Evolutionary conservation across 2,888 invertebrate species (phyloP).

Genomic region (Mythimna impura): DNA sequence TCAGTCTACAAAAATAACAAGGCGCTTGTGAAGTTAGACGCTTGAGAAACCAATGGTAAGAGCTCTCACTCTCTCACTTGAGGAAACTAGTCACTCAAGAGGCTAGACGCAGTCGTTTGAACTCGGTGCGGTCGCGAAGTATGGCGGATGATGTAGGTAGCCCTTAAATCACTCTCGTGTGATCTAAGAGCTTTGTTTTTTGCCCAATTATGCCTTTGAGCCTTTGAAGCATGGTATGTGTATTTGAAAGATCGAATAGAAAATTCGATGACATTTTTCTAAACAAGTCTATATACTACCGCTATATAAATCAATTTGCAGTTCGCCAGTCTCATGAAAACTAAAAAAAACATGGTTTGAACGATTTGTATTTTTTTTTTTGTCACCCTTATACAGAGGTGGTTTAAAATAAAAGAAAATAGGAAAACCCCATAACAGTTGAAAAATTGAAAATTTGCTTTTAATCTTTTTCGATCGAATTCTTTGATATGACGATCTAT

Average conservation of each 20-base stretch:
- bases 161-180: conserved; percentile 39
- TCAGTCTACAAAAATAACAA: conserved; percentile 15
- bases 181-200: conserved; percentile 27
- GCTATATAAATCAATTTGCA: too few relatives aligned
- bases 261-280: too few relatives aligned
- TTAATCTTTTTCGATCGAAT: too few relatives aligned
- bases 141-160: conserved; percentile 39
- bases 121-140: conserved; percentile 35
- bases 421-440: too few relatives aligned
- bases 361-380: too few relatives aligned
- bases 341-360: too few relatives aligned
- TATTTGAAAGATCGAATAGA: not conserved
- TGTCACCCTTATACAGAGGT: too few relatives aligned
- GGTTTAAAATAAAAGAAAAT: too few relatives aligned
- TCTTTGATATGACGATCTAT: too few relatives aligned
- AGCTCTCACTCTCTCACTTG: conserved; percentile 47
- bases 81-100: conserved; percentile 57
- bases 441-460: too few relatives aligned
- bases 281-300: too few relatives aligned
- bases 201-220: conserved; percentile 39
- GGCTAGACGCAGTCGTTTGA: conserved; percentile 54
- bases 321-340: too few relatives aligned
- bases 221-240: conserved; percentile 9
- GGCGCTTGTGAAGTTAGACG: conserved; percentile 43
- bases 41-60: conserved; percentile 47